Conservation (phyloP, 53 echinoderm and acorn worm genomes). For the Henricia sp. region DNA sequence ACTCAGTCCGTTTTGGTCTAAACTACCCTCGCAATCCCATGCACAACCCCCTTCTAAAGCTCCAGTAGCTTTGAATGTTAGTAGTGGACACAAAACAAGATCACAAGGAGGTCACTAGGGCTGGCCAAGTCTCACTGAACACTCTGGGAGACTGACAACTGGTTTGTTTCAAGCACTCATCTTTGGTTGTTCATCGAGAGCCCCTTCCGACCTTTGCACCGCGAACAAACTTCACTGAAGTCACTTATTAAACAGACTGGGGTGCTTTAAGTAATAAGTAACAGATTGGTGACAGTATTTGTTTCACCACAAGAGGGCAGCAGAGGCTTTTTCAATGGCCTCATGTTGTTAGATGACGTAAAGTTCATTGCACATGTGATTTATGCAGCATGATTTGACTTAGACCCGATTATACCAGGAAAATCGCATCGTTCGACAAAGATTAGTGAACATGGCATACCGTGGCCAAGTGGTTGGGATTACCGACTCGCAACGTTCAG, state of each 20-base stretch:
- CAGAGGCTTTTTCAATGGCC: neutral
- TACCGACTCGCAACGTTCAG: too few relatives aligned
- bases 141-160: neutral
- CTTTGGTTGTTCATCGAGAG: neutral
- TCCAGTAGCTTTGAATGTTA: neutral
- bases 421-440: too few relatives aligned
- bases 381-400: too few relatives aligned
- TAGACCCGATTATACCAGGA: too few relatives aligned
- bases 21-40: neutral
- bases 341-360: neutral
- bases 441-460: too few relatives aligned
- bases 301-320: conserved; percentile 15
- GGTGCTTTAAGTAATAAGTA: neutral
- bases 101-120: neutral
- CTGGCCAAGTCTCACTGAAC: neutral
- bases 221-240: conserved; percentile 12
- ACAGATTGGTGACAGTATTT: too few relatives aligned
- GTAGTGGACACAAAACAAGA: neutral
- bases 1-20: neutral
- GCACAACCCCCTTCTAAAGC: neutral
- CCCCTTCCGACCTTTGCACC: conserved; percentile 29
- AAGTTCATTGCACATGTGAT: too few relatives aligned
- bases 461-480: too few relatives aligned
- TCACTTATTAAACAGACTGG: neutral
- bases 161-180: conserved; percentile 19